phyloP scores from a whole-genome alignment of 2,888 invertebrate genomes.

The Choreutis nemorana region DNA sequence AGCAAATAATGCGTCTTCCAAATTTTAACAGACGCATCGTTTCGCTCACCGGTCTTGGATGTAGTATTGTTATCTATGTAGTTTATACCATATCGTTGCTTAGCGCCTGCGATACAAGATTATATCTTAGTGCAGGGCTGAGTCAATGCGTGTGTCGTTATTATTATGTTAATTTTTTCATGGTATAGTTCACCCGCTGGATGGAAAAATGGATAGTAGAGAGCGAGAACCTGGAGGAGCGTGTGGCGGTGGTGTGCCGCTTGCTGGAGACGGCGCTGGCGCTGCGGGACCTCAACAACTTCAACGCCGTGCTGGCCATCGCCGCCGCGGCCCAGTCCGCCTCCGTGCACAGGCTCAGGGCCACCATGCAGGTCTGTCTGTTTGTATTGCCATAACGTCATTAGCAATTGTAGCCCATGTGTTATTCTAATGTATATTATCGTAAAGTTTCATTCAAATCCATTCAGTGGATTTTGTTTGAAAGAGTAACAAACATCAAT shows the following conservation, averaged over 20 bases:
- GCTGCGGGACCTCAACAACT: constrained; percentile 96
- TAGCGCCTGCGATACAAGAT: too few species aligned
- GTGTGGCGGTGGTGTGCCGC: constrained; percentile 88
- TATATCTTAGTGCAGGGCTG: background rate
- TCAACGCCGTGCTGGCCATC: constrained; percentile 95
- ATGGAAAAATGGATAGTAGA: constrained; percentile 96
- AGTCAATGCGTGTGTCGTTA: constrained; percentile 9
- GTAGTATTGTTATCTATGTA: too few species aligned
- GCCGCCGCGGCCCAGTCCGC: constrained; percentile 93
- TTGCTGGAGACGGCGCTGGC: constrained; percentile 94
- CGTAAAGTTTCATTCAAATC: too few species aligned
- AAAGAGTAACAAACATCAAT: too few species aligned
- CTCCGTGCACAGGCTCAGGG: constrained; percentile 86
- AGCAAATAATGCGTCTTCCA: background rate
- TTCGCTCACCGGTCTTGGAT: too few species aligned
- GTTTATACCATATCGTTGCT: too few species aligned
- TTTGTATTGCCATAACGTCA: background rate
- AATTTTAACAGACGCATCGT: background rate
- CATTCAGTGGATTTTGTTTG: too few species aligned
- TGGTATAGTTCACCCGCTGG: constrained; percentile 93
- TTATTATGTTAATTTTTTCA: too few species aligned
- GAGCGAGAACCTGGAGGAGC: constrained; percentile 94
- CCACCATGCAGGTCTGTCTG: constrained; percentile 73
- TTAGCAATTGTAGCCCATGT: too few species aligned
- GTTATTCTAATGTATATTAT: too few species aligned